Evolutionary conservation across 2,888 invertebrate genomes (phyloP).

Genomic region (Ariolimax columbianus): DNA sequence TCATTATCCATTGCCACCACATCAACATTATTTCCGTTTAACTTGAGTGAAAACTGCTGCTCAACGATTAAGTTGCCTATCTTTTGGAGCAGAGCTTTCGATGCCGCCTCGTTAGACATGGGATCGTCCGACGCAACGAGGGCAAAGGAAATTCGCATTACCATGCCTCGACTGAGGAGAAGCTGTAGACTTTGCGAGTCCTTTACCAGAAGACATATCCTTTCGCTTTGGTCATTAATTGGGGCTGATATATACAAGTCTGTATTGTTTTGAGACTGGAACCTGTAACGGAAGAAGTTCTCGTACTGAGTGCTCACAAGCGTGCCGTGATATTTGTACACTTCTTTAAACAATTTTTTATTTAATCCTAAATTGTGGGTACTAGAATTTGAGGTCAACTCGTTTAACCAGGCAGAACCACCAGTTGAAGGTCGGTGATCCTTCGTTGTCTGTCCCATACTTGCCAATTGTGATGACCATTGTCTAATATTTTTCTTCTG

Average conservation of each 20-base stretch:
- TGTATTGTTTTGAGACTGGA: not conserved
- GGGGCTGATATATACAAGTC: conserved; percentile 33
- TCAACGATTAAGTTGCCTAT: conserved; percentile 60
- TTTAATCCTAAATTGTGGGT: not conserved
- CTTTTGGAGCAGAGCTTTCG: conserved; percentile 58
- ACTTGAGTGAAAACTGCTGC: conserved; percentile 60
- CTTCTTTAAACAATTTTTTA: not conserved
- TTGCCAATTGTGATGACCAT: too few species aligned
- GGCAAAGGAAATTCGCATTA: conserved; percentile 61
- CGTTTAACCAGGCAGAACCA: too few species aligned
- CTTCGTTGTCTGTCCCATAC: too few species aligned
- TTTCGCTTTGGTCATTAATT: conserved; percentile 32
- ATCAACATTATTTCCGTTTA: conserved; percentile 68
- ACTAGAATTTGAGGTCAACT: not conserved
- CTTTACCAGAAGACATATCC: conserved; percentile 1
- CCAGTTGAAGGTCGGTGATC: too few species aligned
- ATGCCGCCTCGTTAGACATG: conserved; percentile 55
- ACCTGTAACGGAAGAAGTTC: conserved; percentile 1
- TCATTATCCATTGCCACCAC: conserved; percentile 57
- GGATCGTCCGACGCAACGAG: conserved; percentile 61
- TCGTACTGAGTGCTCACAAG: not conserved
- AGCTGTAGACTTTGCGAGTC: not conserved
- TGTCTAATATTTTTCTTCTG: too few species aligned
- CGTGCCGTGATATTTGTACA: not conserved
- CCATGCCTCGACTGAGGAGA: conserved; percentile 21